Conservation (phyloP, 2,113 vertebrate genomes). For the Phrynosoma blainvillii region DNA sequence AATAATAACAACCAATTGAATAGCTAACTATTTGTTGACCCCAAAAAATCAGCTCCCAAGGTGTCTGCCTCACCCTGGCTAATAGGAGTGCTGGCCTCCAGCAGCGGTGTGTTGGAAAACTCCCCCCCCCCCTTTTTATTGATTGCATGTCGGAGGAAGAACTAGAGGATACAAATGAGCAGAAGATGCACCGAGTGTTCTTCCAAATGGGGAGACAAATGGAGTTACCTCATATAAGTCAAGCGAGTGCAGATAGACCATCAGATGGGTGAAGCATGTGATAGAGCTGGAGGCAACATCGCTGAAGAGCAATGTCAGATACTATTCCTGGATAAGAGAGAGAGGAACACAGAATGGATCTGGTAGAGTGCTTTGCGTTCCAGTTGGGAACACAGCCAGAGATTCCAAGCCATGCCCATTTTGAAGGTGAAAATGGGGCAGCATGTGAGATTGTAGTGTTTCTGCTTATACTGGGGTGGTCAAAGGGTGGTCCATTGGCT, state of each 20-base stretch:
- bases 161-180: slow-evolving; percentile 14
- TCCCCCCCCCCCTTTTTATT: neutral
- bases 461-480: neutral
- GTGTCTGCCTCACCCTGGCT: neutral
- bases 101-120: neutral
- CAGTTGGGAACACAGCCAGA: neutral
- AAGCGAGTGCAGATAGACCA: slow-evolving; percentile 59
- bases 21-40: no score
- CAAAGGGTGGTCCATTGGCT: no score
- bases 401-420: no score
- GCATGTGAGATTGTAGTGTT: neutral
- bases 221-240: slow-evolving; percentile 24
- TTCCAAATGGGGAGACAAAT: slow-evolving; percentile 42
- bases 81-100: neutral
- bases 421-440: neutral
- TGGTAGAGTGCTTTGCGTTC: slow-evolving; percentile 41
- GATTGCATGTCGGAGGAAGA: slow-evolving; percentile 13
- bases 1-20: no score
- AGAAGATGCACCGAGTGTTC: slow-evolving; percentile 36
- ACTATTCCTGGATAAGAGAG: slow-evolving; percentile 25
- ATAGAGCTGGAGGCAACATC: slow-evolving; percentile 57
- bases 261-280: slow-evolving; percentile 58
- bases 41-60: neutral
- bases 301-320: slow-evolving; percentile 59
- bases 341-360: slow-evolving; percentile 57